Conservation (phyloP, 2,797 vertebrate genomes). For the Galaxias olidus region DNA sequence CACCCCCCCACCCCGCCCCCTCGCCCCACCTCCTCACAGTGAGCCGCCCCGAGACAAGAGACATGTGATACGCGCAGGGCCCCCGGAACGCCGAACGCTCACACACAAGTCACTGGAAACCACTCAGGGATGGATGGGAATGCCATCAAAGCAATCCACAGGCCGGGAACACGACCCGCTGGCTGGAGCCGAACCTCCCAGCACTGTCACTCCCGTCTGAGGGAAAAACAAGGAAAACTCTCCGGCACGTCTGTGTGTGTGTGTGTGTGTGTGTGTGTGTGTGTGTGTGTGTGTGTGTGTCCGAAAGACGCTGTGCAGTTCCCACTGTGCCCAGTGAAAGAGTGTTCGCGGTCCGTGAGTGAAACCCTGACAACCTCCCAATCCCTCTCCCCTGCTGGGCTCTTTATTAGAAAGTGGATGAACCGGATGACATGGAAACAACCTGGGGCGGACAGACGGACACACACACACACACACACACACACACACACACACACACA, state of each 20-base stretch:
- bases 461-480: neutral
- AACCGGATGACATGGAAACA: constrained; percentile 51
- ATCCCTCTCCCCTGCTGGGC: constrained; percentile 39
- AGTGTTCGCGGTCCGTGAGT: constrained; percentile 12
- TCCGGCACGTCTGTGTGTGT: neutral
- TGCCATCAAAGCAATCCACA: no score
- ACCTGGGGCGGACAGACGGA: neutral
- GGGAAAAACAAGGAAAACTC: no score
- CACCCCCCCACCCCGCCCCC: no score
- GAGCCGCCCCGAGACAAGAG: no score
- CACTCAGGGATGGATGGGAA: no score
- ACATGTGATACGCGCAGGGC: no score
- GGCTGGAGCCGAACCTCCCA: no score
- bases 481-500: neutral
- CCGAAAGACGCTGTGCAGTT: neutral
- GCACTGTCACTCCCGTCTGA: no score
- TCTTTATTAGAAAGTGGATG: constrained; percentile 37
- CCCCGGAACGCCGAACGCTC: no score
- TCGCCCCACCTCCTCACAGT: no score
- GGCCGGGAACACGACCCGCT: no score
- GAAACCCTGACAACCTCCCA: constrained; percentile 46
- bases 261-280: neutral
- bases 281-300: constrained; percentile 2
- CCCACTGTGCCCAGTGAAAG: constrained; percentile 24
- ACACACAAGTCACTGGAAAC: no score